Conservation (phyloP, 2,888 invertebrate species). For the Kuschelorhynchus macadamiae region DNA sequence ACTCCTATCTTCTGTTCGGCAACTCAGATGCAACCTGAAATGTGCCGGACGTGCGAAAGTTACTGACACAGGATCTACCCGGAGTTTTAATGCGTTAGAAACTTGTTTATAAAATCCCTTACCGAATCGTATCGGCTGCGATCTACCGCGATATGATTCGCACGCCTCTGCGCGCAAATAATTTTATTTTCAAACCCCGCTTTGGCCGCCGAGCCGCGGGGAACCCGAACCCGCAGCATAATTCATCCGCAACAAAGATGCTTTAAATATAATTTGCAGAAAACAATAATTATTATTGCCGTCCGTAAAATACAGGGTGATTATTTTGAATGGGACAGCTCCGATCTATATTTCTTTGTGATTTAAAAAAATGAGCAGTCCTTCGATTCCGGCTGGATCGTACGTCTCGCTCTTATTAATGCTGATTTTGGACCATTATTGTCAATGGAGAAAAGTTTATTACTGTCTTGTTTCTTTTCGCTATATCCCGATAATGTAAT, state of each 20-base stretch:
- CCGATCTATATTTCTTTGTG: conserved; percentile 51
- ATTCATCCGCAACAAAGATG: conserved; percentile 52
- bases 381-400: conserved; percentile 29
- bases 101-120: conserved; percentile 8
- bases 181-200: conserved; percentile 48
- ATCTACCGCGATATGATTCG: conserved; percentile 34
- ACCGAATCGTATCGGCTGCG: conserved; percentile 14
- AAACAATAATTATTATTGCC: conserved; percentile 52
- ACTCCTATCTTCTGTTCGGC: too few relatives aligned
- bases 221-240: conserved; percentile 52
- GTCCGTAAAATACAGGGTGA: conserved; percentile 50
- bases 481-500: too few relatives aligned
- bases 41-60: too few relatives aligned
- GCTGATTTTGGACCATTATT: conserved; percentile 47
- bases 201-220: conserved; percentile 46
- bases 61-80: too few relatives aligned
- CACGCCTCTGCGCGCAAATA: conserved; percentile 47
- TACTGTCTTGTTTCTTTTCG: conserved; percentile 24
- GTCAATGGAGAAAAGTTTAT: conserved; percentile 34
- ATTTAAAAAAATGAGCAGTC: conserved; percentile 46
- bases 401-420: conserved; percentile 44
- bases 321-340: conserved; percentile 52
- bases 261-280: conserved; percentile 53
- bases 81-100: neutral
- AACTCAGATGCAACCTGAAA: too few relatives aligned